Conservation (phyloP, 2,888 invertebrate species). For the Leucoptera coffeella region DNA sequence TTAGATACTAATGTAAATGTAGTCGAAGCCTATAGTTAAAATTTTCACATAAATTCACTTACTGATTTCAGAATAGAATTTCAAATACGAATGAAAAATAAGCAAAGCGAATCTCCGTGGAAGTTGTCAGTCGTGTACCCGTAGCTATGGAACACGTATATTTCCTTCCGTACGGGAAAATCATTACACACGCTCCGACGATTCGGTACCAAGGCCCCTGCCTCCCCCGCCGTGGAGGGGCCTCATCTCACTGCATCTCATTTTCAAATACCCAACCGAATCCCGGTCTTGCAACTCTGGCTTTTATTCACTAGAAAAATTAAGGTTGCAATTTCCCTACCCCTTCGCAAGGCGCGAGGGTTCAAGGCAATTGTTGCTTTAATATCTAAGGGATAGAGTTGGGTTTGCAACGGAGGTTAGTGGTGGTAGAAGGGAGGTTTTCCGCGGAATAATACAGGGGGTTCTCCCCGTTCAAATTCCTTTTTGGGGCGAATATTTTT, state of each 20-base stretch:
- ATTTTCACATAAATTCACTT: too few species aligned
- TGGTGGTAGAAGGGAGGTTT: constrained; percentile 17
- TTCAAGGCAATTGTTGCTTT: constrained; percentile 34
- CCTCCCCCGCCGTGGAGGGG: constrained; percentile 11
- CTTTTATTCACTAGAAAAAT: constrained; percentile 17
- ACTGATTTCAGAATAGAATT: too few species aligned
- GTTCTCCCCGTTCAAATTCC: constrained; percentile 41
- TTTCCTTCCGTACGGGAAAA: constrained; percentile 47
- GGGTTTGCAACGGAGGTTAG: constrained; percentile 17
- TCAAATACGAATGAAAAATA: too few species aligned
- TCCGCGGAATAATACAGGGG: constrained; percentile 43
- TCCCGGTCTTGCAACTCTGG: constrained; percentile 16
- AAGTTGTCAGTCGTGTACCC: too few species aligned
- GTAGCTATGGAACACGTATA: too few species aligned
- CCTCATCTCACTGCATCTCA: constrained; percentile 39
- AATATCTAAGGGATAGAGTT: constrained; percentile 27
- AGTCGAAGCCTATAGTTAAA: too few species aligned
- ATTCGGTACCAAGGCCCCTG: constrained; percentile 38
- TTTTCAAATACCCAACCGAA: constrained; percentile 37
- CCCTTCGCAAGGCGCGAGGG: constrained; percentile 8
- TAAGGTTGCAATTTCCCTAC: constrained; percentile 14
- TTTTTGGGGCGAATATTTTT: constrained; percentile 54
- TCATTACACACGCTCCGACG: constrained; percentile 51
- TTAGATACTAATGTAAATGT: too few species aligned
- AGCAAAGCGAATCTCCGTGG: too few species aligned